These are phyloP conservation scores for Nyctalus aviator DNA, from an alignment of 2,797 vertebrate genomes.

Conservation along the genomic window DNA sequence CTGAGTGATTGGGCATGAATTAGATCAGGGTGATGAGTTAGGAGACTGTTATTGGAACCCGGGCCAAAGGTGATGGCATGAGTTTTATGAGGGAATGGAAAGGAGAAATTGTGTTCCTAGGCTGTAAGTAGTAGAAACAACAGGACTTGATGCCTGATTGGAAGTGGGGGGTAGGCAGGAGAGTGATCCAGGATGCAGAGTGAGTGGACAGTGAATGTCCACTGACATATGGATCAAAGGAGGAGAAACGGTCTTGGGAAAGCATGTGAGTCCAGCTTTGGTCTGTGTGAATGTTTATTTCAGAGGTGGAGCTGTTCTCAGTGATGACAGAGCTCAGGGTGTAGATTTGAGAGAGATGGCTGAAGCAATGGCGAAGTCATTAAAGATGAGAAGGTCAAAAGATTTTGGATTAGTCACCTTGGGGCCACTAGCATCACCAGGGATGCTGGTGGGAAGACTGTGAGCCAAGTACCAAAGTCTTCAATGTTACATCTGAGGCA, in stretches of 20 bases:
- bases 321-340: not conserved
- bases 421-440: not conserved
- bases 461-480: not conserved
- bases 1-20: not conserved
- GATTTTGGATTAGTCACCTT: conserved; percentile 41
- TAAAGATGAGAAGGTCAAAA: not conserved
- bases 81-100: not conserved
- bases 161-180: not conserved
- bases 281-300: not conserved
- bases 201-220: not conserved
- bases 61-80: not conserved
- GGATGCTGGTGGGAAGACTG: not conserved
- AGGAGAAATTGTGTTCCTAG: not conserved
- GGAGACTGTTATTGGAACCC: not conserved
- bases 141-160: not conserved
- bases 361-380: not conserved
- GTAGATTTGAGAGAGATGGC: not conserved
- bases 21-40: not conserved
- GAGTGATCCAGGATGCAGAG: not conserved
- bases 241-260: not conserved
- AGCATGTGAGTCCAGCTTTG: not conserved
- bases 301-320: not conserved
- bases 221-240: not conserved
- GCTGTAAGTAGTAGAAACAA: not conserved
- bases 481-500: not conserved